These are phyloP conservation scores for Callospermophilus lateralis DNA, from an alignment of 2,113 vertebrate species.

Conservation along the genomic window DNA sequence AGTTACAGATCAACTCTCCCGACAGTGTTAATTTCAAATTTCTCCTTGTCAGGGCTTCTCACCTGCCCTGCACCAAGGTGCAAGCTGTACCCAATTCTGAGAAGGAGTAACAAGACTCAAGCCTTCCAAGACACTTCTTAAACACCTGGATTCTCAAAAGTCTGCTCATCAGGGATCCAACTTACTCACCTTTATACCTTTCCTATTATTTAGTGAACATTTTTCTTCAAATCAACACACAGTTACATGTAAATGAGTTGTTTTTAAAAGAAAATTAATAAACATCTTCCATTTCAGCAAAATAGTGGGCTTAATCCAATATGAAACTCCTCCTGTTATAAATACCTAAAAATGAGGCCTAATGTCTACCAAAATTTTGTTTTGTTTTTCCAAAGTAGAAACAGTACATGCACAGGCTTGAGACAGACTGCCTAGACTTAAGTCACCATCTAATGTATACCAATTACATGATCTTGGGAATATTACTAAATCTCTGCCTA, in stretches of 20 bases:
- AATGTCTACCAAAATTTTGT: background rate
- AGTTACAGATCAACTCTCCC: background rate
- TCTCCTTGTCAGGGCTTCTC: slow-evolving; percentile 56
- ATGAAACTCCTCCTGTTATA: background rate
- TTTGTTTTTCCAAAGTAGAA: background rate
- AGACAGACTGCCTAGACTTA: background rate
- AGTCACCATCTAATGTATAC: background rate
- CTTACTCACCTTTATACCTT: background rate
- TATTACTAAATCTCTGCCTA: background rate
- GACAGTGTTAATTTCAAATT: slow-evolving; percentile 52
- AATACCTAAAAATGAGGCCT: background rate
- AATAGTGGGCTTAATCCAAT: background rate
- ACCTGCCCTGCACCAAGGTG: slow-evolving; percentile 15
- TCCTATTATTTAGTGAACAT: background rate
- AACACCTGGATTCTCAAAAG: background rate
- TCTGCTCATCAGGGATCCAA: background rate
- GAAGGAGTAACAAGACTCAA: background rate
- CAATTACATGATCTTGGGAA: background rate
- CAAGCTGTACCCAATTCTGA: background rate
- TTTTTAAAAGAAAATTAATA: slow-evolving; percentile 35
- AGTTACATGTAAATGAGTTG: background rate
- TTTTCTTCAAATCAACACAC: slow-evolving; percentile 12
- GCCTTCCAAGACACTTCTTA: background rate
- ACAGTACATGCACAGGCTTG: background rate
- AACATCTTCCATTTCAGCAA: background rate